Evolutionary conservation across 2,113 vertebrate species (phyloP).

Genomic region (Tragelaphus strepsiceros): DNA sequence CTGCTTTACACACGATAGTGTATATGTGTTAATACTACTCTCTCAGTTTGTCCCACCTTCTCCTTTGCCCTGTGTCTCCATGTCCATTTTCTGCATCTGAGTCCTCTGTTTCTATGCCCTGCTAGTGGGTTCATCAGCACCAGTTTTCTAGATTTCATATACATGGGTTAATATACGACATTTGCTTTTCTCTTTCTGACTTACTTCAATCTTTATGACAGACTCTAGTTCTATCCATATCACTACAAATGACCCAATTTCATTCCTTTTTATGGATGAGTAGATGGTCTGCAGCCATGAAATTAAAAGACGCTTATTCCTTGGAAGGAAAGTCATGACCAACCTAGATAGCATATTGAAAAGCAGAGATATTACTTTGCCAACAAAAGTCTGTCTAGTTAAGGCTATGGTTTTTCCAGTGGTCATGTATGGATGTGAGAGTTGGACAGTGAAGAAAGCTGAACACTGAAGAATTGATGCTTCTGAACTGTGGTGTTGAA

Average conservation of each 20-base stretch:
- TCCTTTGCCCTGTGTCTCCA: neutral
- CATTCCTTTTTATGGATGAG: neutral
- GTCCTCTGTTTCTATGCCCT: neutral
- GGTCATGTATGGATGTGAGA: no score
- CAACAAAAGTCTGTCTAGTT: fast-evolving
- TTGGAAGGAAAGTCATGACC: no score
- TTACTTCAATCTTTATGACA: neutral
- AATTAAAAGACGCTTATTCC: no score
- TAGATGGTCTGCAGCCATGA: no score
- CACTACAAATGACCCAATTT: neutral
- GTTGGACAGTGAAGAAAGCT: no score
- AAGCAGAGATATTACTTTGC: no score
- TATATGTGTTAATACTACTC: neutral
- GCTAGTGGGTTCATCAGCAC: neutral
- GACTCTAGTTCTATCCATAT: neutral
- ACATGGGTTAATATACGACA: neutral
- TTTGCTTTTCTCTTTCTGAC: neutral
- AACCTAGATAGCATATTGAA: no score
- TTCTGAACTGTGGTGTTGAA: no score
- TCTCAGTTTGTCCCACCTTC: neutral
- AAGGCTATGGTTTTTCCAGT: no score
- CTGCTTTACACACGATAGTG: neutral
- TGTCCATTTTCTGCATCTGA: neutral
- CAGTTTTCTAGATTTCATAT: neutral
- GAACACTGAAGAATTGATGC: no score